phyloP scores from a whole-genome alignment of 2,113 vertebrate genomes.

The Dicaeum eximium region DNA sequence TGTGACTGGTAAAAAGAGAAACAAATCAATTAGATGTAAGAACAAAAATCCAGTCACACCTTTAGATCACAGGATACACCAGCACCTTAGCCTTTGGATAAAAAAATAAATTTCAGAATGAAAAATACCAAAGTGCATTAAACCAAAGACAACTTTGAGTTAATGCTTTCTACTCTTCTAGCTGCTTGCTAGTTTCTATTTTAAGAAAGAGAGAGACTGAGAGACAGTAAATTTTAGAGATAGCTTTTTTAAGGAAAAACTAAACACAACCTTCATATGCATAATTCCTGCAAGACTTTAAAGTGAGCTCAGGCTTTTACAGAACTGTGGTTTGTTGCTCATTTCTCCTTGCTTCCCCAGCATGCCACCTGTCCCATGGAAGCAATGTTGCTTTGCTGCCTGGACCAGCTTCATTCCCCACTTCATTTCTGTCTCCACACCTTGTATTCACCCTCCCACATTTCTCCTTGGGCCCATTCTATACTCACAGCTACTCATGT shows the following conservation, averaged over 20 bases:
- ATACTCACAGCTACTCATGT: not conserved
- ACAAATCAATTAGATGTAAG: not conserved
- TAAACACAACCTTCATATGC: not conserved
- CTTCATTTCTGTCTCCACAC: not conserved
- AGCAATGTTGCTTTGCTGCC: not conserved
- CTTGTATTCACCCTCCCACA: not conserved
- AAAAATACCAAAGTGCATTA: not conserved
- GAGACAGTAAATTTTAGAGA: not conserved
- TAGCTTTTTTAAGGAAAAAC: not conserved
- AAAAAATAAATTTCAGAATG: not conserved
- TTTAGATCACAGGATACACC: not conserved
- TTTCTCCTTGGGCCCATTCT: not conserved
- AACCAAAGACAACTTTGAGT: not conserved
- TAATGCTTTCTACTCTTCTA: not conserved
- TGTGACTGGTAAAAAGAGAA: not conserved
- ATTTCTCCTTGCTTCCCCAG: not conserved
- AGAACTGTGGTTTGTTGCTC: not conserved
- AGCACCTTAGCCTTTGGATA: not conserved
- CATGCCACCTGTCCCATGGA: not conserved
- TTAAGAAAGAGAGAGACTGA: not conserved
- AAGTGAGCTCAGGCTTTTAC: not conserved
- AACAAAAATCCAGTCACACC: not conserved
- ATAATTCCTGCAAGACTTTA: not conserved
- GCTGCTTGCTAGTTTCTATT: not conserved
- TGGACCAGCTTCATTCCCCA: not conserved